Percentiles rank a stretch among this genome's conserved stretches.
phyloP scores from a whole-genome alignment of 2,888 invertebrate genomes.

The Toxonevra muliebris region DNA sequence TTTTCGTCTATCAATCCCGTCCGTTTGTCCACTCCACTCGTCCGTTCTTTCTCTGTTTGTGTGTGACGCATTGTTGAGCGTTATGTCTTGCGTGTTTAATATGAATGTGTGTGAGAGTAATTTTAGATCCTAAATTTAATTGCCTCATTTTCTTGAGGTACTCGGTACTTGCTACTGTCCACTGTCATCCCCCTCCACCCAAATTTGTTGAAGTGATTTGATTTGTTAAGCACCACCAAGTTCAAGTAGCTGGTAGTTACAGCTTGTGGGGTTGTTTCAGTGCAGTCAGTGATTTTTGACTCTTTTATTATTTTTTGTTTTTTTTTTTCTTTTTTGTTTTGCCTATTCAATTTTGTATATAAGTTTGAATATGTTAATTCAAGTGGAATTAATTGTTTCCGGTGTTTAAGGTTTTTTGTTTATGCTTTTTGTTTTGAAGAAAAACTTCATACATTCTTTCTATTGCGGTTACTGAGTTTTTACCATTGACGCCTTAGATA shows the following conservation, averaged over 20 bases:
- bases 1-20: not conserved
- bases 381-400: slow-evolving; percentile 59
- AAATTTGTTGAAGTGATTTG: not conserved
- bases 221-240: not conserved
- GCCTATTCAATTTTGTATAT: slow-evolving; percentile 18
- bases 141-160: slow-evolving; percentile 27
- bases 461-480: slow-evolving; percentile 10
- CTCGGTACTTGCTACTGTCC: not conserved
- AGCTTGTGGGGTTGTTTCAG: too few relatives aligned
- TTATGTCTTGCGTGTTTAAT: slow-evolving; percentile 53
- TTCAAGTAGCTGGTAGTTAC: too few relatives aligned
- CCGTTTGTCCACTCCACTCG: not conserved
- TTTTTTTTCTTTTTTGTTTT: slow-evolving; percentile 13
- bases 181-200: not conserved
- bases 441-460: too few relatives aligned
- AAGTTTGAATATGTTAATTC: slow-evolving; percentile 51
- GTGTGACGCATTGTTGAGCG: slow-evolving; percentile 37
- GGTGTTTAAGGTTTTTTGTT: slow-evolving; percentile 48
- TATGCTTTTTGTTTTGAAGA: not conserved
- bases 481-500: not conserved
- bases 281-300: not conserved
- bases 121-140: slow-evolving; percentile 28
- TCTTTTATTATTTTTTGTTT: slow-evolving; percentile 32
- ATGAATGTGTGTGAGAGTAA: slow-evolving; percentile 37
- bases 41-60: too few relatives aligned